Base-by-base conservation (phyloP, 2,797 vertebrate genomes). In the Poecilia wingei region DNA sequence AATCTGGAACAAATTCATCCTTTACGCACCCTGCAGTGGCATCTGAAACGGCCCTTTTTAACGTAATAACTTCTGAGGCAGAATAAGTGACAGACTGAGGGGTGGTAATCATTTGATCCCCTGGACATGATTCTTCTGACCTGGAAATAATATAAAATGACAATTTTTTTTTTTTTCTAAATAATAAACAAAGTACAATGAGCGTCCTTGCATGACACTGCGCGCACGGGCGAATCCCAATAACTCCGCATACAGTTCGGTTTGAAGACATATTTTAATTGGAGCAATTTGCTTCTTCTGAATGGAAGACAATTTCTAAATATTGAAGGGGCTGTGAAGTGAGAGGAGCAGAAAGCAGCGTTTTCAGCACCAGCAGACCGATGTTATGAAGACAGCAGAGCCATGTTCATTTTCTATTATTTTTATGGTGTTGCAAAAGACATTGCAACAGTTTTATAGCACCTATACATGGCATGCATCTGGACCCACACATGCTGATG, bases 61-160 rank as follows among this genome's bases (percentile, higher is more conserved):
- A 25, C 4, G 22, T 12, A 69, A n/a, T 69, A 69, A 69, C 66
- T 69, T 25, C 41, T 43, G n/a, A 69, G 39, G 39, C 28, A 81
- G 74, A 69, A 69, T 43, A 59, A 45, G 47, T 22, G 74, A 78
- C 71, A 72, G 79, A 82, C 33, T 47, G 72, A 66, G 33, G 68
- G 43, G 80, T n/a, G 18, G 39, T 72, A 81, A 82, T 69, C 71
- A 84, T 55, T 70, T 77, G 31, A 76, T 74, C 47, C 43, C 59
- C 0, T 20, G 66, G 66, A 76, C 73, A 82, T 80, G 61, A 36
- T 3, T 12, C 68, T 41, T 72, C 57, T 83, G 75, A 85, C 77
- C 81, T 78, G 28, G 28, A 59, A 39, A 78, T 31, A 49, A 83
- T 78, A 49, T 39, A 51, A 80, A 84, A 72, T 72, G 66, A 49